Evolutionary conservation across 1,140 invertebrate species (phyloP), one percentile per base, ranked within the genome.

Genomic region (Littorina saxatilis): DNA sequence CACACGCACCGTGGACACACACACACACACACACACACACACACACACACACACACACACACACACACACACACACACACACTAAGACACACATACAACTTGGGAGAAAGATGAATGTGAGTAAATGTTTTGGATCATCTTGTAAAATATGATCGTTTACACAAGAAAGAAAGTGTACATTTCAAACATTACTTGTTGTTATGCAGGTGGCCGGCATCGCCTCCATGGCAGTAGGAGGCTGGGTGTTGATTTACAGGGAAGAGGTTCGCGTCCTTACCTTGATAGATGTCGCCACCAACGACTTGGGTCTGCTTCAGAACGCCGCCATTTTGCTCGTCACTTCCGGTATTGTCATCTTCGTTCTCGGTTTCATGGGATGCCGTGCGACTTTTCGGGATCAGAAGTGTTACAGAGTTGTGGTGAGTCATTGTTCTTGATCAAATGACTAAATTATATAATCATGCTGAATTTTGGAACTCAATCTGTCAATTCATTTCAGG

Each of bases 321-420:
- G 55, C 76, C 20, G 76, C 76, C 76, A 43, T 43, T 39, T 13
- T 78, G 3, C 2, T 66, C 35, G 43, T 66, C 52, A 66, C 55
- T 55, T 78, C 76, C 55, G 76, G 76, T 35, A 15, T 78, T 11
- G 13, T 43, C 17, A 27, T 78, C 55, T 78, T 78, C 55, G 55
- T 40, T 23, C 52, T 78, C 1, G 76, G 76, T 37, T 17, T 78
- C 13, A 5, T 78, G 55, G 76, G 76, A 11, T 78, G 76, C 58
- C 66, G 76, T 37, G 76, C 50, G 17, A 27, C 37, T 23, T 43
- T 29, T 37, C 39, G 29, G 20, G 20, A 66, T n/a, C 27, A 40
- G 23, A 32, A 39, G n/a, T 78, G 76, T 43, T 23, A 63, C 37
- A 35, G 32, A n/a, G 76, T 20, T n/a, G 7, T 78, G 55, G 76